Evolutionary conservation across 2,888 invertebrate species (phyloP).

Genomic region (Fabriciana adippe): DNA sequence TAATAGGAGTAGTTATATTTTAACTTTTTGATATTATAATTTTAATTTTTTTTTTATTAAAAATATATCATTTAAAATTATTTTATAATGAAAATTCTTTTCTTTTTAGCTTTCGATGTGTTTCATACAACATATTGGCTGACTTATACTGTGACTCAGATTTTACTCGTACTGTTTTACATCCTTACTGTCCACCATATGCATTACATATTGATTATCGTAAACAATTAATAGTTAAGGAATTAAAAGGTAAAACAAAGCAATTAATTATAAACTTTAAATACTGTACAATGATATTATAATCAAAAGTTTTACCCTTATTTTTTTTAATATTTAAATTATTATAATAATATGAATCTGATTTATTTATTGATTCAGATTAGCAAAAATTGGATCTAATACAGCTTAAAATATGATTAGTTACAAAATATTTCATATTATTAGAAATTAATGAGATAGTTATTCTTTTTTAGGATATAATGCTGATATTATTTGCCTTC

Average conservation of each 20-base stretch:
- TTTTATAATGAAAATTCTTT: not conserved
- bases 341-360: too few species aligned
- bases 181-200: constrained; percentile 92
- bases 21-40: not conserved
- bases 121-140: constrained; percentile 95
- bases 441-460: not conserved
- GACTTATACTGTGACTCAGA: constrained; percentile 95
- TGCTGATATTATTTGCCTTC: constrained; percentile 93
- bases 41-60: too few species aligned
- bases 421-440: too few species aligned
- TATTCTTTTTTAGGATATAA: constrained; percentile 86
- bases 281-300: too few species aligned
- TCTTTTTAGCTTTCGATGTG: constrained; percentile 86
- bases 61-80: too few species aligned
- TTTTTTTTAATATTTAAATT: too few species aligned
- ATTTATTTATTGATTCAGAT: too few species aligned
- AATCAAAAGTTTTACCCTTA: too few species aligned
- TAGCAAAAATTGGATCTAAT: too few species aligned
- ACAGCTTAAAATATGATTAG: too few species aligned
- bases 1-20: not conserved
- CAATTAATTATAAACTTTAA: not conserved
- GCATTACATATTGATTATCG: constrained; percentile 92
- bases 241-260: constrained; percentile 85
- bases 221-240: constrained; percentile 91
- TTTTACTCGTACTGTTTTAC: constrained; percentile 86